phyloP scores from a whole-genome alignment of 2,113 vertebrate species.

The Xenopus borealis region DNA sequence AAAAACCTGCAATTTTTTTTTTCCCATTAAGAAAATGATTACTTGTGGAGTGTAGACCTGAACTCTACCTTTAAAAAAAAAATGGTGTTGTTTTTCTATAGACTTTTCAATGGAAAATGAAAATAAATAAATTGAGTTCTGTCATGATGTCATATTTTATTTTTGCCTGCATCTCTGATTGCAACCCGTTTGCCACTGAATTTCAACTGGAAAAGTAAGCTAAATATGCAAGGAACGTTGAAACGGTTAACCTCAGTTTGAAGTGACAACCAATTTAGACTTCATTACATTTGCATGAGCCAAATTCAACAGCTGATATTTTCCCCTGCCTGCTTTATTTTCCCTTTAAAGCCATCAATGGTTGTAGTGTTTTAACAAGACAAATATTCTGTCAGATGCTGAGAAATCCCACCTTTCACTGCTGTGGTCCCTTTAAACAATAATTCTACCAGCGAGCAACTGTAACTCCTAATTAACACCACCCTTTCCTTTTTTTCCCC shows the following conservation, averaged over 20 bases:
- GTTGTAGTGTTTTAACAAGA: conserved; percentile 48
- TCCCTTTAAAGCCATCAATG: conserved; percentile 47
- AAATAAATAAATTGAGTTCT: conserved; percentile 11
- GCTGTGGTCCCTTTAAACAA: conserved; percentile 32
- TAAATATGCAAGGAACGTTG: conserved; percentile 62
- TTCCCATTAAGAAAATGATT: conserved; percentile 17
- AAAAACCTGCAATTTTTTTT: conserved; percentile 26
- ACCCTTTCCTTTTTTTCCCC: conserved; percentile 1
- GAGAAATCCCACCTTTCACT: conserved; percentile 28
- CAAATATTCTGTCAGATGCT: conserved; percentile 17
- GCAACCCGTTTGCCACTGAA: conserved; percentile 13
- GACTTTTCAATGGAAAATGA: background rate
- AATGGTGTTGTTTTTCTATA: conserved; percentile 6
- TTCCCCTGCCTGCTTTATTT: conserved; percentile 34
- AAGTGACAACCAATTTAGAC: conserved; percentile 60
- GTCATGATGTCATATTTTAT: conserved; percentile 24
- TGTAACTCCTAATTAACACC: conserved; percentile 20
- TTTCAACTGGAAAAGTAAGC: conserved; percentile 40
- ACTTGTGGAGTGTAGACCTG: background rate
- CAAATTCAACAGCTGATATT: conserved; percentile 54
- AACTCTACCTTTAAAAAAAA: background rate
- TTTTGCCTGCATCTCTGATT: conserved; percentile 4
- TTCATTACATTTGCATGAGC: conserved; percentile 63
- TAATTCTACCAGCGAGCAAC: conserved; percentile 41
- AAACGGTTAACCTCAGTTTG: conserved; percentile 56